phyloP scores from a whole-genome alignment of 2,888 invertebrate genomes.

The Rhaphigaster nebulosa region DNA sequence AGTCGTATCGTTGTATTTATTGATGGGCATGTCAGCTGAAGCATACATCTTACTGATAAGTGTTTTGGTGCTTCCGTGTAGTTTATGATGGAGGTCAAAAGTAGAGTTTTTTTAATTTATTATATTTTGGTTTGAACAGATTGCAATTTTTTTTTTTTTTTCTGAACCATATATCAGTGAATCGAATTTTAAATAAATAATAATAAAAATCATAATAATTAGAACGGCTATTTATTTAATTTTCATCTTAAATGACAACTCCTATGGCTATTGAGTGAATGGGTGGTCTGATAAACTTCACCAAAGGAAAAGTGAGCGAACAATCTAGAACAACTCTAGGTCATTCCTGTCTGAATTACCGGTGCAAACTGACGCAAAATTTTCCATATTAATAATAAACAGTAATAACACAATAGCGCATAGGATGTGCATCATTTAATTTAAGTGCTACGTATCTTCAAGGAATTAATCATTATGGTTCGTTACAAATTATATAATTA shows the following conservation, averaged over 20 bases:
- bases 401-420: background rate
- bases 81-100: too few relatives aligned
- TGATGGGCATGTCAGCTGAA: too few relatives aligned
- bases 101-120: too few relatives aligned
- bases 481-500: background rate
- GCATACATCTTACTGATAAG: too few relatives aligned
- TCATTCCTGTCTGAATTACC: background rate
- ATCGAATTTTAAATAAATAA: background rate
- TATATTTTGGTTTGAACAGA: too few relatives aligned
- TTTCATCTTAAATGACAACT: background rate
- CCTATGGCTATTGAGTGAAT: background rate
- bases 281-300: background rate
- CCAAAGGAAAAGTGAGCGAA: background rate
- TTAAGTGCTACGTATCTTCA: background rate
- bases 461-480: background rate
- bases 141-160: background rate
- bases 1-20: too few relatives aligned
- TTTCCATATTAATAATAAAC: background rate
- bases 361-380: background rate
- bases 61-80: too few relatives aligned
- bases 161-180: background rate
- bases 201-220: too few relatives aligned
- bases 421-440: background rate
- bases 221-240: too few relatives aligned
- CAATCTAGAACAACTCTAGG: constrained; percentile 10